phyloP scores from a whole-genome alignment of 2,888 invertebrate species.

The Troglohyphantes excavatus region DNA sequence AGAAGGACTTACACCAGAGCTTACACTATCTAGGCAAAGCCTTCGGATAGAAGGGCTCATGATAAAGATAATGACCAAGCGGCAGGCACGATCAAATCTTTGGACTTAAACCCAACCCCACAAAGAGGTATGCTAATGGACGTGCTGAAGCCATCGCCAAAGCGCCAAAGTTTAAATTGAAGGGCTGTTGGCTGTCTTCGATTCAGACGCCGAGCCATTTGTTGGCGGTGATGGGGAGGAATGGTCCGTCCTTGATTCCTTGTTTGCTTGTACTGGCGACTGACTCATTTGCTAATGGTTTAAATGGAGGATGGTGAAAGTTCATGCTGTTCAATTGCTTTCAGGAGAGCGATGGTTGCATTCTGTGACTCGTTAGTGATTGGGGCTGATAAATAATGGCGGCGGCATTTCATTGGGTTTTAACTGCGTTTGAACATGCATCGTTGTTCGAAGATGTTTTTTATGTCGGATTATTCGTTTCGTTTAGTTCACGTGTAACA shows the following conservation, averaged over 20 bases:
- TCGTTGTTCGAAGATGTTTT: background rate
- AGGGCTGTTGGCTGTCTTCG: constrained; percentile 18
- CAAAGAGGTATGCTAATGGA: constrained; percentile 68
- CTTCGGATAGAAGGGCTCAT: constrained; percentile 19
- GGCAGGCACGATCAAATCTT: constrained; percentile 58
- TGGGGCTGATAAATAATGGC: background rate
- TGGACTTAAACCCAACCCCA: constrained; percentile 32
- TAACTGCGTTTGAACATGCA: no score
- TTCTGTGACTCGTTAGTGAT: background rate
- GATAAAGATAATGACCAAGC: constrained; percentile 60
- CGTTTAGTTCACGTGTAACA: no score
- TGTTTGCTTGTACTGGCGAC: background rate
- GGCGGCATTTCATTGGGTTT: background rate
- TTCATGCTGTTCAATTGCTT: constrained; percentile 1
- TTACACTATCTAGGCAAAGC: background rate
- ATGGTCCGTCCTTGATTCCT: constrained; percentile 3
- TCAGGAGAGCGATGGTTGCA: background rate
- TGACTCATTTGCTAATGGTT: constrained; percentile 47
- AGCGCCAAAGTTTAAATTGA: constrained; percentile 41
- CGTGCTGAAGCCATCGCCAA: constrained; percentile 35
- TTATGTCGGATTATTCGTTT: no score
- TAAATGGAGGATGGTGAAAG: constrained; percentile 36
- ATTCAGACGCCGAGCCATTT: constrained; percentile 25
- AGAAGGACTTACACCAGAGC: constrained; percentile 1
- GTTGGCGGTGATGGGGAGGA: constrained; percentile 8